Percentiles rank a stretch among this genome's conserved stretches.
Evolutionary conservation across 2,888 invertebrate species (phyloP).

Genomic region (Caenorhabditis imperialis): DNA sequence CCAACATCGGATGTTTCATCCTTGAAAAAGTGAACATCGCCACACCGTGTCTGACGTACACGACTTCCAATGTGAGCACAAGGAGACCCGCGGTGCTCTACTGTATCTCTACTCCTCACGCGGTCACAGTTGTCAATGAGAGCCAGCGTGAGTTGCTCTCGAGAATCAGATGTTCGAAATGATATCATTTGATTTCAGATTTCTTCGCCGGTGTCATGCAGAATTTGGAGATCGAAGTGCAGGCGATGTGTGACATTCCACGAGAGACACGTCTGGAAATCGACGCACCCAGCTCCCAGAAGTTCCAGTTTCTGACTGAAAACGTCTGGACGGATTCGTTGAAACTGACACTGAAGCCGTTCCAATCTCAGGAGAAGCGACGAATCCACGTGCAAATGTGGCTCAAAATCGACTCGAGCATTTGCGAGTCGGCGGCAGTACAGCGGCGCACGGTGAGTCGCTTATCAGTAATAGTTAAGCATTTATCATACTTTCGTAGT

Average conservation of each 20-base stretch:
- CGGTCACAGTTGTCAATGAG: conserved; percentile 34
- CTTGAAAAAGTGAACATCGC: conserved; percentile 31
- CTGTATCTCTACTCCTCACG: conserved; percentile 46
- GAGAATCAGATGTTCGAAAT: neutral
- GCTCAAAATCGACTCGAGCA: conserved; percentile 55
- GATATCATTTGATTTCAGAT: conserved; percentile 29
- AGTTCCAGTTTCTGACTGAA: conserved; percentile 25
- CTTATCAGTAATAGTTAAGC: too few relatives aligned
- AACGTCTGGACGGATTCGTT: conserved; percentile 14
- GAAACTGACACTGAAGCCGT: conserved; percentile 10
- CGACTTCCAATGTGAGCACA: conserved; percentile 20
- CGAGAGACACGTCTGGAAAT: conserved; percentile 30
- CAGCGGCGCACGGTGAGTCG: conserved; percentile 43
- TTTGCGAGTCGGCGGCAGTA: conserved; percentile 58
- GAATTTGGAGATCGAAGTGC: conserved; percentile 47
- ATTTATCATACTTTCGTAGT: conserved; percentile 32
- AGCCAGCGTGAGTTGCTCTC: conserved; percentile 31
- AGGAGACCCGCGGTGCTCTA: conserved; percentile 29
- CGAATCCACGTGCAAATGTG: conserved; percentile 38
- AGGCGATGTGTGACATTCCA: conserved; percentile 53
- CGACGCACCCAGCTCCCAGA: conserved; percentile 10
- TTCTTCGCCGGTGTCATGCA: conserved; percentile 59
- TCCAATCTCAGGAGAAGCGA: conserved; percentile 33
- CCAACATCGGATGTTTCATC: conserved; percentile 46
- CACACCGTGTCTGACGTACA: conserved; percentile 13